Conservation (phyloP, 2,888 invertebrate species). For the Tillus elongatus region DNA sequence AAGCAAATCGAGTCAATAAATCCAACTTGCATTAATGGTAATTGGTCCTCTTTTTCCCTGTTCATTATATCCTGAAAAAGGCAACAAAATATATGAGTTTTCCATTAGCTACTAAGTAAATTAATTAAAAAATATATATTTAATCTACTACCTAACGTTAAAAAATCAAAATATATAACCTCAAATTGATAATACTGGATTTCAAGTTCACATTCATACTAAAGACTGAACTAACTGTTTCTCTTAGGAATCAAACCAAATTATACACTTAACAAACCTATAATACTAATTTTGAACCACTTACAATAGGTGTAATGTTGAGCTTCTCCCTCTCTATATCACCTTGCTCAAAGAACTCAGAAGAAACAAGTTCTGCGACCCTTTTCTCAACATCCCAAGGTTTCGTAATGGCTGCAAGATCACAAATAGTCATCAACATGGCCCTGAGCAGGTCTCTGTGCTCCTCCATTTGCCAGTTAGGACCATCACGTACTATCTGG, state of each 20-base stretch:
- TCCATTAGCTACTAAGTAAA: too few relatives aligned
- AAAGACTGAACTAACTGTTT: too few relatives aligned
- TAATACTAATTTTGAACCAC: constrained; percentile 38
- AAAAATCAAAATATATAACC: too few relatives aligned
- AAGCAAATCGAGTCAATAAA: constrained; percentile 92
- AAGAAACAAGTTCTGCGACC: constrained; percentile 85
- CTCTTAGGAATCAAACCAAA: constrained; percentile 2
- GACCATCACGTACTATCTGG: constrained; percentile 52
- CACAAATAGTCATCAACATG: constrained; percentile 94
- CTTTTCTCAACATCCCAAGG: constrained; percentile 88
- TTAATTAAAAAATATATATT: too few relatives aligned
- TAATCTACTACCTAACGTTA: too few relatives aligned
- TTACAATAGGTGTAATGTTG: constrained; percentile 83
- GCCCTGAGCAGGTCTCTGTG: constrained; percentile 75
- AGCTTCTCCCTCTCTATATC: constrained; percentile 82
- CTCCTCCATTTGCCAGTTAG: constrained; percentile 62
- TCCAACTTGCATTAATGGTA: constrained; percentile 91
- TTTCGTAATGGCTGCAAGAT: constrained; percentile 89
- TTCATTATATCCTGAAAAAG: constrained; percentile 82
- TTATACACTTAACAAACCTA: too few relatives aligned
- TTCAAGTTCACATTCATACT: too few relatives aligned
- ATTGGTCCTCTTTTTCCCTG: constrained; percentile 84
- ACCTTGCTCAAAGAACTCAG: constrained; percentile 89
- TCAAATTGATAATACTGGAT: too few relatives aligned
- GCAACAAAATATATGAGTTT: background rate